Conservation (phyloP, 2,888 invertebrate species). For the Drosophila suboccidentalis region DNA sequence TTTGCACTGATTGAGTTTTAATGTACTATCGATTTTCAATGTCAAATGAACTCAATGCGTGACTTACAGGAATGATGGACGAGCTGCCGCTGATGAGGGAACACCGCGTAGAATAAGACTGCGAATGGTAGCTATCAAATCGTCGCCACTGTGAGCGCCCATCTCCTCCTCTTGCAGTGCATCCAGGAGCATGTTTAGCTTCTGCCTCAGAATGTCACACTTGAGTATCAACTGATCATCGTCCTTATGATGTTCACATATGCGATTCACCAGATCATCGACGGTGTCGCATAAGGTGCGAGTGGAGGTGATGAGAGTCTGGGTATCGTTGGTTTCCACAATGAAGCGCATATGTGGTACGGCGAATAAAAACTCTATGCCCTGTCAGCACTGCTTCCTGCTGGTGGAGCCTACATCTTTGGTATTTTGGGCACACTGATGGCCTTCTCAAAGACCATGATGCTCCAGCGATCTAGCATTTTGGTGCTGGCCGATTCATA, state of each 20-base stretch:
- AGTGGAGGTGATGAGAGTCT: slow-evolving; percentile 90
- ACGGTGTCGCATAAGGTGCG: slow-evolving; percentile 92
- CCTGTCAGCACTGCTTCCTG: slow-evolving; percentile 87
- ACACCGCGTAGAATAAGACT: slow-evolving; percentile 79
- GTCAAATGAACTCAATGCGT: background rate
- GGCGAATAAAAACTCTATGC: too few relatives aligned
- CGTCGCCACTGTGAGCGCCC: slow-evolving; percentile 84
- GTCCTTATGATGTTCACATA: slow-evolving; percentile 88
- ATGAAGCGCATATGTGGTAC: slow-evolving; percentile 96
- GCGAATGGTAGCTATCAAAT: slow-evolving; percentile 81
- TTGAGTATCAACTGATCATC: slow-evolving; percentile 89
- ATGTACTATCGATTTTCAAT: background rate
- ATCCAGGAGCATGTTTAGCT: slow-evolving; percentile 90
- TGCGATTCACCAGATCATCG: slow-evolving; percentile 90
- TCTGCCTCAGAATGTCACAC: slow-evolving; percentile 91
- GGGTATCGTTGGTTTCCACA: slow-evolving; percentile 92
- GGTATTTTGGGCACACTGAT: slow-evolving; percentile 88
- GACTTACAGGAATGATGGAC: slow-evolving; percentile 69
- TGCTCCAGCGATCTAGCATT: slow-evolving; percentile 99
- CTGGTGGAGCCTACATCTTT: slow-evolving; percentile 85
- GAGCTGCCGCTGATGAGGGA: slow-evolving; percentile 47
- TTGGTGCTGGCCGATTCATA: slow-evolving; percentile 99
- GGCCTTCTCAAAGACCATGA: slow-evolving; percentile 95
- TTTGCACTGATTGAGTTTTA: background rate
- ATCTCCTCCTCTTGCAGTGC: slow-evolving; percentile 90